These are phyloP conservation scores for Scomber colias DNA, from an alignment of 2,113 vertebrate species.

Conservation along the genomic window DNA sequence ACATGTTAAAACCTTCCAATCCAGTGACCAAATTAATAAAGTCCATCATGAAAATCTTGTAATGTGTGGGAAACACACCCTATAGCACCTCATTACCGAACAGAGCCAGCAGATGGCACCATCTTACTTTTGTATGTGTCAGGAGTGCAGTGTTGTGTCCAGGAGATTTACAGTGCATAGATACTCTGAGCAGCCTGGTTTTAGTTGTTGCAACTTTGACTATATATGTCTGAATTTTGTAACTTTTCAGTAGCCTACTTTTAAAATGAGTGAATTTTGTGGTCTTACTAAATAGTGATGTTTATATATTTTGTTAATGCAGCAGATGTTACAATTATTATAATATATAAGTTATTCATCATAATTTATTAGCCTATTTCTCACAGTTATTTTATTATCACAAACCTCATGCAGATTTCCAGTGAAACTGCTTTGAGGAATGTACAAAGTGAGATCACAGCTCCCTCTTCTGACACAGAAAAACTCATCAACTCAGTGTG, in stretches of 20 bases:
- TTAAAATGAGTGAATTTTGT: not conserved
- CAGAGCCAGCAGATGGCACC: conserved; percentile 66
- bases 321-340: not conserved
- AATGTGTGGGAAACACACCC: conserved; percentile 8
- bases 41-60: conserved; percentile 5
- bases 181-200: not conserved
- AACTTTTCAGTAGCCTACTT: not conserved
- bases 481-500: conserved; percentile 4
- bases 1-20: not conserved
- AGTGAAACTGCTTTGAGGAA: not conserved
- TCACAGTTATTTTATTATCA: not conserved
- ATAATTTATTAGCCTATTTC: not conserved
- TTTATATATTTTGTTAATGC: not conserved
- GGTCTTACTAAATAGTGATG: not conserved
- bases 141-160: not conserved
- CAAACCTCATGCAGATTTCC: not conserved
- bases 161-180: not conserved
- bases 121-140: conserved; percentile 31
- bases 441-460: conserved; percentile 43
- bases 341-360: not conserved
- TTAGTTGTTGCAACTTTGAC: not conserved
- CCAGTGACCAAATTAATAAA: conserved; percentile 24
- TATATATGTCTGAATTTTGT: not conserved
- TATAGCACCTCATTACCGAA: conserved; percentile 7
- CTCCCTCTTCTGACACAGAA: conserved; percentile 78